Evolutionary conservation across 1,140 invertebrate species (phyloP), one percentile per base, ranked within the genome.

Genomic region (Gerris buenoi): DNA sequence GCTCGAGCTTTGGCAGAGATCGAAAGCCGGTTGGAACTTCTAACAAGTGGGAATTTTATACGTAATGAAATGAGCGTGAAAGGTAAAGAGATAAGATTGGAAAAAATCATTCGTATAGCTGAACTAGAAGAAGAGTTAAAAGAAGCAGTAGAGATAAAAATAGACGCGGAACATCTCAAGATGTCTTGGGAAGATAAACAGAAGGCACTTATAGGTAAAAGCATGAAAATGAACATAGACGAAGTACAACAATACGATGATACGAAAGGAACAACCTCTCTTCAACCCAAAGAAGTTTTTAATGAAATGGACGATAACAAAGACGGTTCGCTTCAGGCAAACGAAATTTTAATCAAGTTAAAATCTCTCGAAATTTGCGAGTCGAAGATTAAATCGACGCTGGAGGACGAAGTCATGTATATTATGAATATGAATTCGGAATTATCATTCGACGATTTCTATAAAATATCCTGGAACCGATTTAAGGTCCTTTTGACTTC

Each of bases 21-120:
- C 0, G 84, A 88, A 72, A 83, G 83, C 59, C 75, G 82, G 29
- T 84, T 85, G 14, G 86, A 91, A 74, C 74, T 95, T 10, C 79
- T 86, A 56, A 85, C 85, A 73, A 83, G 87, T 70, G 95, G 95
- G 0, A 87, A 84, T 72, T 84, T 88, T 72, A 80, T 91, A 65
- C 83, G 90, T 67, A 68, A 83, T 64, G 86, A 94, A 71, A 82
- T 95, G 74, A 86, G 87, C 26, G 79, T 85, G 66, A 82, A 86
- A 72, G 95, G 91, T 25, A 88, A 87, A 71, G 83, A 85, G 72
- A 75, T 86, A 56, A 87, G 86, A 73, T 82, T 81, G 68, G 88
- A 91, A 73, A 87, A 88, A 74, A 28, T 61, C 25, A 61, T n/a
- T 25, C 56, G 70, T 27, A 66, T 85, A 67, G 81, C 85, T 62